These are phyloP conservation scores for Coboldia fuscipes DNA, from an alignment of 1,140 invertebrate species.

Conservation along the genomic window DNA sequence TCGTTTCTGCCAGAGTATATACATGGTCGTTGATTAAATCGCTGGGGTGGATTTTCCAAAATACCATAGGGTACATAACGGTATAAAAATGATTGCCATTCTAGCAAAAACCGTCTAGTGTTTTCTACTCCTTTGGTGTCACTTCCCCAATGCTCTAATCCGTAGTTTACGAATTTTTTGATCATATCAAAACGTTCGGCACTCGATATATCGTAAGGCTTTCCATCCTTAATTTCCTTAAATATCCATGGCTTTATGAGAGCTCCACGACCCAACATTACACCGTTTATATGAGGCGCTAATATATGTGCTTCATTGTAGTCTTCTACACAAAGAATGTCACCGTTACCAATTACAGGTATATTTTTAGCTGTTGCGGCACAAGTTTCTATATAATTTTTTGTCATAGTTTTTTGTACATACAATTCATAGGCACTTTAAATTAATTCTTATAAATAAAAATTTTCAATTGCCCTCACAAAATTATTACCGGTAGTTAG, in stretches of 20 bases:
- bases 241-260: constrained; percentile 99
- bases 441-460: no score
- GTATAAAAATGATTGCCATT: constrained; percentile 88
- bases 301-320: constrained; percentile 31
- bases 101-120: constrained; percentile 75
- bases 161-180: constrained; percentile 78
- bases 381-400: constrained; percentile 85
- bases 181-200: constrained; percentile 81
- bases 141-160: constrained; percentile 95
- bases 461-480: no score
- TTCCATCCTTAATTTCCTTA: constrained; percentile 89
- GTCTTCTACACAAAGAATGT: constrained; percentile 83
- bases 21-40: constrained; percentile 88
- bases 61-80: constrained; percentile 92
- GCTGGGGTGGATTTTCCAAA: constrained; percentile 76
- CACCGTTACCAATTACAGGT: constrained; percentile 90
- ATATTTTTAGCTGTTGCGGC: constrained; percentile 45
- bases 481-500: no score
- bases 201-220: constrained; percentile 80
- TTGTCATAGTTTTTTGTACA: no score
- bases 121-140: constrained; percentile 91
- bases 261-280: constrained; percentile 82
- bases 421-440: no score
- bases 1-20: constrained; percentile 76
- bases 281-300: constrained; percentile 35